Evolutionary conservation across 92 coral and sea anemone genomes (phyloP), one percentile per base, ranked within the genome.

Genomic region (Nematostella vectensis): DNA sequence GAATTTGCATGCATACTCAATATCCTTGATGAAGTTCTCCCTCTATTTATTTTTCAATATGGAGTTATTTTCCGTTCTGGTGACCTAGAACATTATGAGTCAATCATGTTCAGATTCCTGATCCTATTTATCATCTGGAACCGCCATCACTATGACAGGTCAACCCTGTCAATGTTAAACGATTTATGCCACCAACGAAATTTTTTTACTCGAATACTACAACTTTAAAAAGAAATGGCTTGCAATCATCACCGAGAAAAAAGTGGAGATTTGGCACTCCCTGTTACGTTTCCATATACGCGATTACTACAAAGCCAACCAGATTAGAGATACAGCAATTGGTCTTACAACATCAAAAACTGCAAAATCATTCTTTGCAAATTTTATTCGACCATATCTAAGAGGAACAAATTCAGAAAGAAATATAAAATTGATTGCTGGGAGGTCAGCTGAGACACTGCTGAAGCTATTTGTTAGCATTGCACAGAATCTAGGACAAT

Each of bases 91-190:
- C 51, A 65, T 16, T 65, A 65, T 40, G 16, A 48, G 31, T 19
- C 43, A 27, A 42, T 56, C 27, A 71, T 65, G 75, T 38, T 52
- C 22, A 37, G 77, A 63, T 61, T 74, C 48, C 22, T 59, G 18
- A 52, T 78, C 22, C 26, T 56, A 19, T 79, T 51, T 29, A 79
- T 62, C 38, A 29, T 54, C 50, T 78, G 80, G 70, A 48, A 56
- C 25, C 25, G 85, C 6, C 59, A 61, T n/a, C 79, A 78, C 28
- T 78, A 78, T 43, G 80, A 78, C 60, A 51, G 58, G 49, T 55
- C 80, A 4, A 78, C 74, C 3, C 53, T 68, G 25, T 75, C 82
- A 4, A 57, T 72, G 70, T 55, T 76, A 10, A 62, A 63, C 64
- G 74, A 76, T 27, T 28, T 71, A 11, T 58, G 37, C 20, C 65